These are phyloP conservation scores for Penaeus monodon DNA, from an alignment of 2,888 invertebrate genomes.

Conservation along the genomic window DNA sequence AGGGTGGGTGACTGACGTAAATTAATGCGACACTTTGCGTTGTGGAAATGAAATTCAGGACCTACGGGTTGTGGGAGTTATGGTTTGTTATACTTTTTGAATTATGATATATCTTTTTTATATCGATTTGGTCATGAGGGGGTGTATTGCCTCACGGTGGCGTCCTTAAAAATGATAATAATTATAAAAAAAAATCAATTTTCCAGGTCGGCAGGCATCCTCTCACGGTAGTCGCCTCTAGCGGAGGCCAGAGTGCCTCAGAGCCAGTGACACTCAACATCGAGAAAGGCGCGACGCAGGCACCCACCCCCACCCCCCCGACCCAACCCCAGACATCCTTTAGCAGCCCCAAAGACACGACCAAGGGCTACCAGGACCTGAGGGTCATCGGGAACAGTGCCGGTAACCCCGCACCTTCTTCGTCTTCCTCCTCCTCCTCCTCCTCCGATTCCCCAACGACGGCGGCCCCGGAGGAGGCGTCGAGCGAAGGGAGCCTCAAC, in stretches of 20 bases:
- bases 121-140: no score
- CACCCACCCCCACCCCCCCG: constrained; percentile 1
- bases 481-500: neutral
- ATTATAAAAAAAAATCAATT: no score
- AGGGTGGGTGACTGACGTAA: no score
- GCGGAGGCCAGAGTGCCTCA: neutral
- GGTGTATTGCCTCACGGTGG: no score
- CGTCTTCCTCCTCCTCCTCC: neutral
- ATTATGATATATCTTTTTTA: no score
- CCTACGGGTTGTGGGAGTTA: no score
- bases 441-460: neutral
- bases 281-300: neutral
- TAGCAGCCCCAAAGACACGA: neutral
- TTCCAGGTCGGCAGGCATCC: constrained; percentile 34
- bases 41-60: no score
- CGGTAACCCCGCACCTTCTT: no score
- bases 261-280: constrained; percentile 41
- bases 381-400: constrained; percentile 10
- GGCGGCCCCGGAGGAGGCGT: neutral
- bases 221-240: constrained; percentile 29
- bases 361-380: constrained; percentile 21
- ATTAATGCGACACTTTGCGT: no score
- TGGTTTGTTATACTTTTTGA: no score
- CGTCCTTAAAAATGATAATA: no score
- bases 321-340: neutral